Conservation (phyloP, 2,113 vertebrate species). For the Coptodon bakossiorum region DNA sequence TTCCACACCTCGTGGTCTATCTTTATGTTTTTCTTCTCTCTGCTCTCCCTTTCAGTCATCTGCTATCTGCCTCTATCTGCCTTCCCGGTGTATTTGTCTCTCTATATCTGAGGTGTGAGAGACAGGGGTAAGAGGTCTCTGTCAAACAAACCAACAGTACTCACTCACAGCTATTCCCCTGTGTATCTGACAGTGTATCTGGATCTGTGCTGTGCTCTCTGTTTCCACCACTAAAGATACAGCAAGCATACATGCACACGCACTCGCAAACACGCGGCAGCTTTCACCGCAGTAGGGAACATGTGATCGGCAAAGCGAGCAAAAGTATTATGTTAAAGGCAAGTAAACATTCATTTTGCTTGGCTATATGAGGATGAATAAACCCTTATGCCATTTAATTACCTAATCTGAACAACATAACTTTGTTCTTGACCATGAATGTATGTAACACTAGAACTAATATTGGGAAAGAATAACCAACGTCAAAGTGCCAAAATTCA, state of each 20-base stretch:
- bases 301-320: constrained; percentile 34
- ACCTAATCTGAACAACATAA: neutral
- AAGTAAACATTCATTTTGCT: constrained; percentile 8
- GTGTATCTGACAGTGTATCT: constrained; percentile 63
- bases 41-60: constrained; percentile 33
- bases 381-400: neutral
- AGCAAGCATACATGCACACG: neutral
- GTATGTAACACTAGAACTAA: neutral
- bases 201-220: constrained; percentile 57
- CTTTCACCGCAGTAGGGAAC: constrained; percentile 31
- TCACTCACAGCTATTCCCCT: constrained; percentile 66
- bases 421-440: neutral
- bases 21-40: constrained; percentile 41
- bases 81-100: constrained; percentile 60
- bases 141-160: constrained; percentile 70
- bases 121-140: constrained; percentile 71
- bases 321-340: constrained; percentile 38
- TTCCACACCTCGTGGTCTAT: constrained; percentile 52
- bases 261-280: neutral
- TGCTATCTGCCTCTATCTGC: constrained; percentile 59
- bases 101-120: constrained; percentile 65
- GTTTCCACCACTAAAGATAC: constrained; percentile 41
- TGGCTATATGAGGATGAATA: neutral
- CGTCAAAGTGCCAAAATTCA: neutral
- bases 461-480: neutral